Evolutionary conservation across 2,888 invertebrate genomes (phyloP), one percentile per base, ranked within the genome.

Genomic region (Diaprepes abbreviatus): DNA sequence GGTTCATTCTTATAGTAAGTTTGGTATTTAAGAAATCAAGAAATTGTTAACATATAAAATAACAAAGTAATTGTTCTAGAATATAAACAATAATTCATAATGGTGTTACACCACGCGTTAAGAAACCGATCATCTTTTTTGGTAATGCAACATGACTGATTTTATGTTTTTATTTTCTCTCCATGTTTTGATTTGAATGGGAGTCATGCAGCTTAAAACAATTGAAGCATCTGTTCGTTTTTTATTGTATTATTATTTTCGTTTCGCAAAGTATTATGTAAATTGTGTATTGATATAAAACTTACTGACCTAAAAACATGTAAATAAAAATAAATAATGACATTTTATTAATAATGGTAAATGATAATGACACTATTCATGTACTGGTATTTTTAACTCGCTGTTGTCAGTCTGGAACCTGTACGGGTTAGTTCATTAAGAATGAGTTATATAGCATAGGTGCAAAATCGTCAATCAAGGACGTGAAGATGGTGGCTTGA

Each of bases 181-280:
- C 24, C 52, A 28, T 62, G 48, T 50, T 65, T 57, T 35, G 43
- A 36, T 60, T 67, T 55, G 52, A 67, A 60, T 60, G 66, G 60
- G 19, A 40, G 40, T 67, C 66, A 60, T 43, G 66, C 66, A 40
- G 66, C 52, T 67, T 67, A 50, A 67, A 67, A 67, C 66, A 67
- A 67, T 67, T 67, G 66, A 67, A 52, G 66, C 59, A 50, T 60
- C 60, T 60, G 66, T 60, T 67, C 60, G 40, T 59, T 36, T 67
- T 52, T 58, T 52, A 43, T 54, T 60, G 54, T 66, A 52, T 19
- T 62, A 45, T 45, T 59, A 62, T 50, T 60, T 66, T 38, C 21
- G 43, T 66, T 66, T 67, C 60, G 60, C 54, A 54, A 66, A 33
- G 52, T 19, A 36, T 67, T 60, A 67, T 67, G 66, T 67, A 67